Evolutionary conservation across 2,888 invertebrate species (phyloP).

Genomic region (Toxonevra muliebris): DNA sequence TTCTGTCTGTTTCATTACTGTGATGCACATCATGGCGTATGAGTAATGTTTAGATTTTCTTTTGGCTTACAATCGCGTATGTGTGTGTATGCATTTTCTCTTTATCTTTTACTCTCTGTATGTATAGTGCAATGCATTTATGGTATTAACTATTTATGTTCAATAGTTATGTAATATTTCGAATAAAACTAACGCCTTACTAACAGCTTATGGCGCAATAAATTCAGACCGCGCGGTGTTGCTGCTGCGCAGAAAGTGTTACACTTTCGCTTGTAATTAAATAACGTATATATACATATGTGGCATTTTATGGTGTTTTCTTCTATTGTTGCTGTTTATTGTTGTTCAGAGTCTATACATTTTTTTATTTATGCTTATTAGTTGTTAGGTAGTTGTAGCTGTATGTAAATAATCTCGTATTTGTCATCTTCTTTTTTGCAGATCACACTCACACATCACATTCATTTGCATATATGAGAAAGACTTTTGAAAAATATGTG

Average conservation of each 20-base stretch:
- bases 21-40: neutral
- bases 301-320: too few relatives aligned
- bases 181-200: too few relatives aligned
- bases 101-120: neutral
- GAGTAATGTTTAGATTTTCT: neutral
- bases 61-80: neutral
- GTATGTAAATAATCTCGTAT: constrained; percentile 21
- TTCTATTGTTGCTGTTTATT: too few relatives aligned
- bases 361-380: too few relatives aligned
- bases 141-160: neutral
- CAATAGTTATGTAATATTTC: too few relatives aligned
- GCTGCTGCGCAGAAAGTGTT: constrained; percentile 49
- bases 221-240: neutral
- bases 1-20: neutral
- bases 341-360: too few relatives aligned
- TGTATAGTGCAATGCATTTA: neutral
- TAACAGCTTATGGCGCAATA: neutral
- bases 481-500: too few relatives aligned
- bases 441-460: too few relatives aligned
- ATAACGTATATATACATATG: constrained; percentile 13
- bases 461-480: too few relatives aligned
- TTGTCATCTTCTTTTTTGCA: too few relatives aligned
- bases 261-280: constrained; percentile 49
- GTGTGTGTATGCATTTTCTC: too few relatives aligned
- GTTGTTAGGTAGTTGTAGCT: too few relatives aligned